These are phyloP conservation scores for Aporophyla lueneburgensis DNA, from an alignment of 2,888 invertebrate genomes.

Conservation along the genomic window DNA sequence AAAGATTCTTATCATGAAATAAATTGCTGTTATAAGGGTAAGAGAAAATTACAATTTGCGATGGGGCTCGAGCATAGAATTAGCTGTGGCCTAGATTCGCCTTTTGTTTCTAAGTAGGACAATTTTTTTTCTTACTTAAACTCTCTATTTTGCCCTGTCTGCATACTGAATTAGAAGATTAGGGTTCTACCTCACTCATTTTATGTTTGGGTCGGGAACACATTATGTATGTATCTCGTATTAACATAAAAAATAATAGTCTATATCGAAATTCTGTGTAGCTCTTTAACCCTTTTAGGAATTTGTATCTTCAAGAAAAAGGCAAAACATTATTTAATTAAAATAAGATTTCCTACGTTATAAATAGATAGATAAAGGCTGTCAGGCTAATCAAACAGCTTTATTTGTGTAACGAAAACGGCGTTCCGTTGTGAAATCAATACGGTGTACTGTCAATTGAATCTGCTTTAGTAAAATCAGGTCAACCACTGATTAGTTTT, in stretches of 20 bases:
- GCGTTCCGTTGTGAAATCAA: constrained; percentile 35
- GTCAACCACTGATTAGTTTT: constrained; percentile 15
- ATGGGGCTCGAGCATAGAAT: constrained; percentile 81
- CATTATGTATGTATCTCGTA: constrained; percentile 49
- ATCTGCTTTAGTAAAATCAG: constrained; percentile 15
- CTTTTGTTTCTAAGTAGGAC: constrained; percentile 61
- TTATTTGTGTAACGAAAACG: constrained; percentile 28
- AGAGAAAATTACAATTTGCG: constrained; percentile 88
- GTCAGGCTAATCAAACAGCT: constrained; percentile 18
- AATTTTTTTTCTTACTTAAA: constrained; percentile 62
- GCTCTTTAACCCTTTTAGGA: constrained; percentile 54
- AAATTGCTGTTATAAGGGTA: constrained; percentile 84
- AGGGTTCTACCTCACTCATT: constrained; percentile 56
- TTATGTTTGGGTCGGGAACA: constrained; percentile 57
- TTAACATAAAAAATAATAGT: constrained; percentile 63
- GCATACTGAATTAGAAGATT: constrained; percentile 62
- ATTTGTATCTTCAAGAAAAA: constrained; percentile 50
- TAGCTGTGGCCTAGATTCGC: constrained; percentile 76
- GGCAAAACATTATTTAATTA: constrained; percentile 20
- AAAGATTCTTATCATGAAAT: constrained; percentile 88
- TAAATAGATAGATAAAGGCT: not conserved
- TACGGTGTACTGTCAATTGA: constrained; percentile 27
- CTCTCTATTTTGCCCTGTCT: constrained; percentile 56
- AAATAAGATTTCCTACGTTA: constrained; percentile 20
- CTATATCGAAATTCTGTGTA: constrained; percentile 43